Conservation (phyloP, 2,888 invertebrate species). For the Leptopilina myrica region DNA sequence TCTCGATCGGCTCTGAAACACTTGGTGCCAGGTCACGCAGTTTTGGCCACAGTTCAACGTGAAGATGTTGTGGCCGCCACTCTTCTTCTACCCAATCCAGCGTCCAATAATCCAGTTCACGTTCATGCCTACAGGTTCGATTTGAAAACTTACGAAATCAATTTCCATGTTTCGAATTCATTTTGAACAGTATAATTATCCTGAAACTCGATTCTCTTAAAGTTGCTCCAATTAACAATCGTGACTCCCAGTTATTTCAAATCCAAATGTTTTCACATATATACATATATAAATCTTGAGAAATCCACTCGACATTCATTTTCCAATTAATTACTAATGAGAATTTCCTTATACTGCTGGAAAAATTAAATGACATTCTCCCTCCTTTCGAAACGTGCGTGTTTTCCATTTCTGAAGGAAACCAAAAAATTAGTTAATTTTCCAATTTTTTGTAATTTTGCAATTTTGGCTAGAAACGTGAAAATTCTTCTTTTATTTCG, state of each 20-base stretch:
- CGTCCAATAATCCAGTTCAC: conserved; percentile 95
- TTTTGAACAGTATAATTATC: not conserved
- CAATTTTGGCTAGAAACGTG: too few species aligned
- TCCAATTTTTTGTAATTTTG: not conserved
- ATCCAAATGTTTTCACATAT: not conserved
- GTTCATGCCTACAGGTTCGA: conserved; percentile 88
- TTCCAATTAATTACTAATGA: too few species aligned
- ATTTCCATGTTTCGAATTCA: not conserved
- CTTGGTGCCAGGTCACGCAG: conserved; percentile 94
- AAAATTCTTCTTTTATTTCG: too few species aligned
- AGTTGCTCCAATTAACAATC: conserved; percentile 2
- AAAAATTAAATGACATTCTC: too few species aligned
- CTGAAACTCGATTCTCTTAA: not conserved
- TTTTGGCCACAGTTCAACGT: conserved; percentile 92
- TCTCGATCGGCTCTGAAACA: conserved; percentile 87
- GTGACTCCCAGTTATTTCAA: not conserved
- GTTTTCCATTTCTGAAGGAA: too few species aligned
- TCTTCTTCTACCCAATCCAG: conserved; percentile 93
- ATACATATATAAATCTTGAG: too few species aligned
- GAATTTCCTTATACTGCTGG: too few species aligned
- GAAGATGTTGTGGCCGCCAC: conserved; percentile 97
- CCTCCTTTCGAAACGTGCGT: too few species aligned
- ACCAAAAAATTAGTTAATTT: not conserved
- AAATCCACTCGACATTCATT: too few species aligned
- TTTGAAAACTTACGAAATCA: not conserved